Conservation (phyloP, 2,797 vertebrate genomes). For the Strix occidentalis region DNA sequence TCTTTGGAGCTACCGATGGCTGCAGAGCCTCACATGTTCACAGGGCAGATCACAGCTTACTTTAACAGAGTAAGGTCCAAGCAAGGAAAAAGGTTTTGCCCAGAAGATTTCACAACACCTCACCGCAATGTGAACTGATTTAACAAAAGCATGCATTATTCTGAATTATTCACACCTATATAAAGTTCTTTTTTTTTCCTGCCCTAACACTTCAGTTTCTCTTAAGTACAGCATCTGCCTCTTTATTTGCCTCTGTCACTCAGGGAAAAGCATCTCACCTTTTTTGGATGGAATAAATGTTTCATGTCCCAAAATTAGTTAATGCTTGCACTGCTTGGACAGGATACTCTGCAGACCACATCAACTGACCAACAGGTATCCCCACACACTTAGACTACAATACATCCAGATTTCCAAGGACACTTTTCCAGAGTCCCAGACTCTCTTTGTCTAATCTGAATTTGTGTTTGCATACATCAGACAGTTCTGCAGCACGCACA, state of each 20-base stretch:
- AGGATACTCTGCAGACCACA: background rate
- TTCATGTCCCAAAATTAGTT: background rate
- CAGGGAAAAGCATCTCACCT: background rate
- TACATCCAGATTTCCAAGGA: background rate
- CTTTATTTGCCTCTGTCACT: background rate
- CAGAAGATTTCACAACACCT: background rate
- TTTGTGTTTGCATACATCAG: background rate
- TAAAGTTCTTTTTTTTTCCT: background rate
- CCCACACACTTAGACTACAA: background rate
- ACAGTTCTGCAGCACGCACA: background rate
- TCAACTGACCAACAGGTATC: background rate
- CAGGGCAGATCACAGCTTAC: background rate
- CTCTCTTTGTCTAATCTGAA: background rate
- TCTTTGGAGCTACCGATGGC: background rate
- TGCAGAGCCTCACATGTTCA: background rate
- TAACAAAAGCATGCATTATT: background rate
- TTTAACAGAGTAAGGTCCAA: background rate
- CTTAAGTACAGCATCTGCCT: background rate
- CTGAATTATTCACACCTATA: background rate
- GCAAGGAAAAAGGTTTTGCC: background rate
- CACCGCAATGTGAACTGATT: fast-evolving
- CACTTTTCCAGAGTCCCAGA: background rate
- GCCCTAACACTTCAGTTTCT: background rate
- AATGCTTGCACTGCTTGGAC: background rate
- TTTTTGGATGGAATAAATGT: background rate